Base-by-base conservation (phyloP, 1,140 invertebrate species). In the Orussus abietinus region DNA sequence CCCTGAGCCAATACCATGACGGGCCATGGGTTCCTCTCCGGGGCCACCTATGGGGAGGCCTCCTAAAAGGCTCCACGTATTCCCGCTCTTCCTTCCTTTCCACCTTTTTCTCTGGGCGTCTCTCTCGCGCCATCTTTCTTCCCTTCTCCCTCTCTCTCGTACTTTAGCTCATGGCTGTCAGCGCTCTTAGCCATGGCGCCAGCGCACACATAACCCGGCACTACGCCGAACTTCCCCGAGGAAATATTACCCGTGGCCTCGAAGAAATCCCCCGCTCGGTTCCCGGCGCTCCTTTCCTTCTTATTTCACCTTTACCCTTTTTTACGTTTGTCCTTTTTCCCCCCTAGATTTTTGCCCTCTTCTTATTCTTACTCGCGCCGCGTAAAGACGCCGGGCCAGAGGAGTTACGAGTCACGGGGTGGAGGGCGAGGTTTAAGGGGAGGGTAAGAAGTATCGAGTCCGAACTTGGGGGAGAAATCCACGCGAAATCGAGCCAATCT, bases 1-100 rank as follows among this genome's bases (percentile, higher is more conserved):
- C n/a, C n/a, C 54, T 49, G 55, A 55, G 53, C 51, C 59, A 58
- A 64, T 68, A 65, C 62, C 55, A 61, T 64, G 61, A 62, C 53
- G 41, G 47, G 44, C 49, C 49, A 51, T 55, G 51, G 52, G 55
- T 61, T 56, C n/a, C n/a, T n/a, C 55, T 54, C 51, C 43, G 45
- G 53, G 52, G 45, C 59, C 59, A 58, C 56, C 53, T 58, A 60
- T 60, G 47, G 50, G 54, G 50, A 55, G n/a, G 22, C 22, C 22
- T 25, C 6, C n/a, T 25, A 6, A 25, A 7, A 25, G 22, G 22
- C 38, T 38, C 17, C 26, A 19, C 17, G 13, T 4, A 29, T 39
- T 14, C 39, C 29, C 7, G 7, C 26, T 38, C 43, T 51, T 40
- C 47, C 39, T 45, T 22, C 38, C 7, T 11, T 10, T 30, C 33